A percentile compares a stretch with the other conserved stretches of the same genome.
Conservation (phyloP, 2,113 vertebrate species). For the Psilopsiagon aurifrons region DNA sequence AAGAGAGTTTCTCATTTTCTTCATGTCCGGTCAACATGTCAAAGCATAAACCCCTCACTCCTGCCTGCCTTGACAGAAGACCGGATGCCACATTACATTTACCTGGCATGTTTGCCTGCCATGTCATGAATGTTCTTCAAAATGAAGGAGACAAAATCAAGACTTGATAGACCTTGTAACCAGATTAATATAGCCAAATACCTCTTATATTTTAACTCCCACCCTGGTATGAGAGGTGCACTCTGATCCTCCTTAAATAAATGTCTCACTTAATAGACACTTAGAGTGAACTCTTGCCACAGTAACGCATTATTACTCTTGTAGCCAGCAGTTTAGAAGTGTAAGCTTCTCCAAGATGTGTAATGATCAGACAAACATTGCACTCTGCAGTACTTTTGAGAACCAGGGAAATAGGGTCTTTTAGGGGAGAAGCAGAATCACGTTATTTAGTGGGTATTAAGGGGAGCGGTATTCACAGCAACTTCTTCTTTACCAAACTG, state of each 20-base stretch:
- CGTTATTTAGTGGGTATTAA: neutral
- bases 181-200: neutral
- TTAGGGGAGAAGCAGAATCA: neutral
- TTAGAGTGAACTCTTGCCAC: neutral
- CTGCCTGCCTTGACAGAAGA: neutral
- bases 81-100: neutral
- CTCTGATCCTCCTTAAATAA: neutral
- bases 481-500: neutral
- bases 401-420: neutral
- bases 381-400: neutral
- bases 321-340: neutral
- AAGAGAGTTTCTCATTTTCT: neutral
- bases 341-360: neutral
- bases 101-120: neutral
- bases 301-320: neutral
- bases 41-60: neutral
- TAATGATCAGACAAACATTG: neutral
- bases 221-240: neutral
- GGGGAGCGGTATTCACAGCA: neutral
- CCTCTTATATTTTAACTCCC: neutral
- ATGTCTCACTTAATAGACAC: neutral
- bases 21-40: neutral
- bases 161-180: neutral
- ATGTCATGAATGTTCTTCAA: neutral
- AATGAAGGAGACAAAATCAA: neutral